Evolutionary conservation across 1,140 invertebrate genomes (phyloP).

Genomic region (Scaptomyza pallida): DNA sequence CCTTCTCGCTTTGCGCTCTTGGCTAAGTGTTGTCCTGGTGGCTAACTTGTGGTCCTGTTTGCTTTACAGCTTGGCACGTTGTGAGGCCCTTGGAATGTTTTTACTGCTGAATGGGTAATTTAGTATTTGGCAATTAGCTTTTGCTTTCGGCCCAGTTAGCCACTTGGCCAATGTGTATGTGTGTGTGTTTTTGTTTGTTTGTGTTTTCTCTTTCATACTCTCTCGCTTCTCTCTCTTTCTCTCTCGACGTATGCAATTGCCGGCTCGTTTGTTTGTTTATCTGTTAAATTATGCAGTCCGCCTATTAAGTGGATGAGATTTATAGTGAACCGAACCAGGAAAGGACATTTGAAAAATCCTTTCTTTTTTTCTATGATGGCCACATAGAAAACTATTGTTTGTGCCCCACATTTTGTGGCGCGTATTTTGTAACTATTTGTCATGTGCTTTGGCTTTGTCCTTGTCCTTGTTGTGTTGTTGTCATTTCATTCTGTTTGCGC

Average conservation of each 20-base stretch:
- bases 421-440: constrained; percentile 70
- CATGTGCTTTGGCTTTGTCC: constrained; percentile 43
- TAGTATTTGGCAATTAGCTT: constrained; percentile 82
- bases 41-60: constrained; percentile 36
- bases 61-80: constrained; percentile 52
- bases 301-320: constrained; percentile 79
- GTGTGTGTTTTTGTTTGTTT: constrained; percentile 19
- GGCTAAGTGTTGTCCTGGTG: constrained; percentile 21
- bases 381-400: constrained; percentile 27
- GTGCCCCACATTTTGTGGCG: constrained; percentile 50
- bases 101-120: constrained; percentile 82
- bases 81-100: constrained; percentile 65
- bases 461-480: constrained; percentile 33
- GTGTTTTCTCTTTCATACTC: not conserved
- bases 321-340: constrained; percentile 52
- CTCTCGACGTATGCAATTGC: constrained; percentile 47
- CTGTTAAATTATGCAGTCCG: constrained; percentile 81
- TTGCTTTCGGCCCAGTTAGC: constrained; percentile 63
- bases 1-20: not conserved
- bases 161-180: constrained; percentile 13
- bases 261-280: constrained; percentile 74
- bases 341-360: constrained; percentile 28
- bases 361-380: constrained; percentile 6
- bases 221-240: constrained; percentile 10
- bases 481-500: constrained; percentile 77